These are phyloP conservation scores for Drosophila koepferae DNA, from an alignment of 2,888 invertebrate species.

Conservation along the genomic window DNA sequence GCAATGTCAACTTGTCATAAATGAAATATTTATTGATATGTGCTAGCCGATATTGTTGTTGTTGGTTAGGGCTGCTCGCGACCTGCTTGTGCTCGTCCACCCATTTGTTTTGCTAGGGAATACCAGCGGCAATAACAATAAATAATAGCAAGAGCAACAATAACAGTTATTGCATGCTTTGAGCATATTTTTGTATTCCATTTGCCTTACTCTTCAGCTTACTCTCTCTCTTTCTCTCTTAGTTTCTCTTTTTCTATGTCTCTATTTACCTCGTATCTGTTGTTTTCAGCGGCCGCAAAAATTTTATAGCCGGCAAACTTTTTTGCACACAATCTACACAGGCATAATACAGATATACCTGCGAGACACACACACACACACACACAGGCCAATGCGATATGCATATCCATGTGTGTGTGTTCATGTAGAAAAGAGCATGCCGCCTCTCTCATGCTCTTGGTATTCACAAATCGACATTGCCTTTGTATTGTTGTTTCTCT, in stretches of 20 bases:
- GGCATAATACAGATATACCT: conserved; percentile 23
- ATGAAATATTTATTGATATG: conserved; percentile 67
- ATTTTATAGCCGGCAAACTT: conserved; percentile 54
- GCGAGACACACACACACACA: conserved; percentile 16
- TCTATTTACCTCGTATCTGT: conserved; percentile 21
- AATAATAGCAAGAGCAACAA: conserved; percentile 45
- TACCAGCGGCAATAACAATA: conserved; percentile 53
- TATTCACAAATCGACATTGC: conserved; percentile 24
- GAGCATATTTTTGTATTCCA: conserved; percentile 3
- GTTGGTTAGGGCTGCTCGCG: conserved; percentile 24
- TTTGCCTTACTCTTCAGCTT: not conserved
- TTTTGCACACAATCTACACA: conserved; percentile 32
- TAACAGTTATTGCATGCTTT: conserved; percentile 16
- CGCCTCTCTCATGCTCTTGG: conserved; percentile 34
- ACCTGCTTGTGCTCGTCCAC: conserved; percentile 10
- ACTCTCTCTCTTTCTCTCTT: not conserved
- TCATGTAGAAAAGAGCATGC: conserved; percentile 15
- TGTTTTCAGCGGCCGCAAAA: conserved; percentile 49
- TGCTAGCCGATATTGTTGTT: conserved; percentile 16
- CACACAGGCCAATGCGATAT: conserved; percentile 4
- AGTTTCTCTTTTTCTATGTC: conserved; percentile 11
- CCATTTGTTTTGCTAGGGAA: conserved; percentile 23
- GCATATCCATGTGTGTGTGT: not conserved
- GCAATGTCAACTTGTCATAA: conserved; percentile 68
- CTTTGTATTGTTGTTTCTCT: conserved; percentile 7